phyloP scores from a whole-genome alignment of 2,113 vertebrate genomes.

The Myrmophylax atrothorax region DNA sequence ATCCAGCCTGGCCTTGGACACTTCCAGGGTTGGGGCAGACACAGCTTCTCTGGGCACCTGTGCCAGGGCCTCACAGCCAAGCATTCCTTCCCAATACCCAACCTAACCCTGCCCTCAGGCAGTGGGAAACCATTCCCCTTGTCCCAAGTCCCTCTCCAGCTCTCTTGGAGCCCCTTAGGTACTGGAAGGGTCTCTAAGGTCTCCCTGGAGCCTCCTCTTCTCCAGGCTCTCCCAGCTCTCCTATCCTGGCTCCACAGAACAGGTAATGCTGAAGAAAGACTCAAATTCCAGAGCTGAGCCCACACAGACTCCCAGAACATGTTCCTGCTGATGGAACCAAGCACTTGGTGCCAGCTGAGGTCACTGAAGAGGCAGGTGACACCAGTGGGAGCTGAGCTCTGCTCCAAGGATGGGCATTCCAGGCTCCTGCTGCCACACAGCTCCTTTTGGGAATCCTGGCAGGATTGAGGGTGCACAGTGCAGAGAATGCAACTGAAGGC shows the following conservation, averaged over 20 bases:
- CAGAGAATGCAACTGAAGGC: neutral
- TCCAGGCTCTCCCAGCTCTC: neutral
- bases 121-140: neutral
- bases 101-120: neutral
- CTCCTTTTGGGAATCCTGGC: neutral
- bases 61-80: neutral
- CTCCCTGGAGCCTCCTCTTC: neutral
- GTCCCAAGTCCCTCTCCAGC: neutral
- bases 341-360: neutral
- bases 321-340: neutral
- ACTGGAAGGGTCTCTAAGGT: fast-evolving
- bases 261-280: neutral
- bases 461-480: fast-evolving
- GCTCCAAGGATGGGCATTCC: neutral
- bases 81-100: neutral
- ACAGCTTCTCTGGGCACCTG: neutral
- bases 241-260: neutral
- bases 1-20: neutral
- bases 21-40: neutral
- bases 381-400: fast-evolving
- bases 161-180: neutral
- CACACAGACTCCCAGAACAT: neutral
- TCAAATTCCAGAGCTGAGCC: neutral
- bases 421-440: neutral
- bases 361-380: fast-evolving